Conservation (phyloP, 1,140 invertebrate genomes). For the Brevipalpus yothersi region DNA sequence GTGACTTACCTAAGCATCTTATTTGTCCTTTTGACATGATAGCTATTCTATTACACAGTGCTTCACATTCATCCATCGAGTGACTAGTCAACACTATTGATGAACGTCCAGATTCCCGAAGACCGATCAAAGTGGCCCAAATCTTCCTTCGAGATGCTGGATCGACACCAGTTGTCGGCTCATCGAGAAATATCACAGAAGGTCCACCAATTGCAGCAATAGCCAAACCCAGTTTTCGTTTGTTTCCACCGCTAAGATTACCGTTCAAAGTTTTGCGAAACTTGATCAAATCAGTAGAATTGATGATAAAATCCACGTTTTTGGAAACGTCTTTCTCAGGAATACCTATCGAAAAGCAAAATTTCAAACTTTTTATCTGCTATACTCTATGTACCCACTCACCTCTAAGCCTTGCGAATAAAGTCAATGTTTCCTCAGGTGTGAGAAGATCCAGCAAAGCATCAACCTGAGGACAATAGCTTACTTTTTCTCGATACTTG, state of each 20-base stretch:
- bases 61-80: too few species aligned
- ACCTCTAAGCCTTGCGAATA: neutral
- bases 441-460: constrained; percentile 51
- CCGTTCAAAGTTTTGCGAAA: too few species aligned
- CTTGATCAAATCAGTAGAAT: neutral
- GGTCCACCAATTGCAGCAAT: too few species aligned
- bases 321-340: neutral
- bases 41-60: constrained; percentile 50
- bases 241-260: too few species aligned
- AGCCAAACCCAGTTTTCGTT: too few species aligned
- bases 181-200: too few species aligned
- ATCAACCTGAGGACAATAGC: too few species aligned
- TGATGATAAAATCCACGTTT: neutral
- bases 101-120: neutral
- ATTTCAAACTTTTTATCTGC: neutral
- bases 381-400: too few species aligned
- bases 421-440: neutral
- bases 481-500: constrained; percentile 17
- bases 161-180: constrained; percentile 31
- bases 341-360: neutral
- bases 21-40: constrained; percentile 69
- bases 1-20: constrained; percentile 33
- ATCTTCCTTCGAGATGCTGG: constrained; percentile 25
- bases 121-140: constrained; percentile 18
- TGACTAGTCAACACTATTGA: too few species aligned